phyloP scores from a whole-genome alignment of 2,797 vertebrate genomes.

The Cuculus canorus region DNA sequence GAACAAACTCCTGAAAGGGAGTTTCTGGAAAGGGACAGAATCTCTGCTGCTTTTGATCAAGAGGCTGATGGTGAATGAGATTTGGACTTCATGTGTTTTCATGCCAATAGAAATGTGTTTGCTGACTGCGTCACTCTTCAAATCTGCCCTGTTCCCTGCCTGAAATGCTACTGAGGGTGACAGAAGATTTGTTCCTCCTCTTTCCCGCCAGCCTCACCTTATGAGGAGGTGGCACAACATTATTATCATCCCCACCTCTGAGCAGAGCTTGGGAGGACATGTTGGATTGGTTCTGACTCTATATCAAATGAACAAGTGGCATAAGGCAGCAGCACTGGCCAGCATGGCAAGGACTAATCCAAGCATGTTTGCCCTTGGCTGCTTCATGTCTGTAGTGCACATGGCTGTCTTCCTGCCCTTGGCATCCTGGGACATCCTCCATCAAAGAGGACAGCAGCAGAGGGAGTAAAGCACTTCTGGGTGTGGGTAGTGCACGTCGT shows the following conservation, averaged over 20 bases:
- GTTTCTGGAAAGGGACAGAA: no score
- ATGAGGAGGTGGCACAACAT: background rate
- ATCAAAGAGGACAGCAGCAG: background rate
- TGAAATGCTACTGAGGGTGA: background rate
- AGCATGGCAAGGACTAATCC: background rate
- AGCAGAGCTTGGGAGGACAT: background rate
- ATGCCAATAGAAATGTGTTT: background rate
- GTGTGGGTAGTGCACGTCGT: no score
- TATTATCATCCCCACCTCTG: background rate
- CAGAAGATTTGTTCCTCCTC: background rate
- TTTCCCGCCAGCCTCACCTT: background rate
- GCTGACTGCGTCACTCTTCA: background rate
- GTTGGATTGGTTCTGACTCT: background rate
- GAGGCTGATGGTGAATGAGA: background rate
- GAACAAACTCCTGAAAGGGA: background rate
- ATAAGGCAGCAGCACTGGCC: background rate
- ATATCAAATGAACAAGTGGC: background rate
- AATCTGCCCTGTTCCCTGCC: background rate
- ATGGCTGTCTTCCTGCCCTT: background rate
- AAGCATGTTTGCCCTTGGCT: rapidly evolving
- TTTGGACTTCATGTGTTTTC: background rate
- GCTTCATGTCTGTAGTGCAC: background rate
- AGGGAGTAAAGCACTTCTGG: background rate
- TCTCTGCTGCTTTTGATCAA: background rate
- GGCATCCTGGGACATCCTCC: background rate